Evolutionary conservation across 2,113 vertebrate species (phyloP), one percentile per base, ranked within the genome.

Genomic region (Euleptes europaea): DNA sequence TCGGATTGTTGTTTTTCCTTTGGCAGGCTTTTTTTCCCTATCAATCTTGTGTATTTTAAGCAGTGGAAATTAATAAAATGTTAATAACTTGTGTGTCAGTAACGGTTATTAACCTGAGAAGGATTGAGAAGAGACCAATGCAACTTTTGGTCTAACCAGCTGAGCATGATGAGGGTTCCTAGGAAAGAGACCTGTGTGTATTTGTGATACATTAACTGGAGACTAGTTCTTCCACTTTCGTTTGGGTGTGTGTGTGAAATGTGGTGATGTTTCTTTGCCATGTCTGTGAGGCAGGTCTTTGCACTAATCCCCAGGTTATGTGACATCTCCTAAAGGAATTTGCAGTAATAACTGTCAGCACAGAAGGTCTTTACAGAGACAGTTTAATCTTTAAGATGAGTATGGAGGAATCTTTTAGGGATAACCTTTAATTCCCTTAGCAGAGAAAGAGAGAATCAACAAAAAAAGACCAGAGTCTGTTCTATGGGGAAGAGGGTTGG

Each of bases 31-130:
- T 88, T 85, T 90, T 92, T n/a, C n/a, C n/a, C 83, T 49, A 87
- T 73, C 70, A 88, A 54, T 88, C 72, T 88, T 88, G 91, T 93
- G 78, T 84, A 92, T n/a, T 86, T 86, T 2, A 81, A 88, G 86
- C 89, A 84, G 86, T 90, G 84, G 88, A 89, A 80, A 81, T 89
- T 92, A 95, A 94, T 94, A 93, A 95, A 95, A 85, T 5, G 5
- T 87, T 83, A 81, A 90, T 60, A 40, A 90, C 38, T 60, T n/a
- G 5, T 51, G 28, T 42, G 54, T 66, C 14, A 38, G 47, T 66
- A 40, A 11, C 3, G 26, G 31, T 42, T 19, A 40, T 69, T n/a
- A 57, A 70, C 31, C n/a, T 76, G 26, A 35, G 63, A 83, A 51
- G 65, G 4, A 47, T 19, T 47, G 70, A 80, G 54, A 65, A 65